Evolutionary conservation across 2,797 vertebrate genomes (phyloP).

Genomic region (Hypotaenidia philippensis): DNA sequence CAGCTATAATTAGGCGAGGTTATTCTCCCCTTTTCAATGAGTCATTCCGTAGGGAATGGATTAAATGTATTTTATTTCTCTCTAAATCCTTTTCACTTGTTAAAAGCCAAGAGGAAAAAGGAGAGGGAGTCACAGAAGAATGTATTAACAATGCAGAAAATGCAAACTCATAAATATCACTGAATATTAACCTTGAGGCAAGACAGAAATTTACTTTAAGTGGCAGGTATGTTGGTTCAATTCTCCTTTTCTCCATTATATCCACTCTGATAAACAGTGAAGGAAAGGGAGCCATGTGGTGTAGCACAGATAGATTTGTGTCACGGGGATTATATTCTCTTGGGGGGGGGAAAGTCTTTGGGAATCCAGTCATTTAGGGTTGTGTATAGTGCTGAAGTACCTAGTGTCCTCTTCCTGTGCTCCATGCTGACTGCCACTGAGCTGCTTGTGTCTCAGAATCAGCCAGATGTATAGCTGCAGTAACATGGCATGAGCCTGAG

Average conservation of each 20-base stretch:
- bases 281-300: not conserved
- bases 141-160: constrained; percentile 30
- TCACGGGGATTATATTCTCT: not conserved
- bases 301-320: not conserved
- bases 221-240: not conserved
- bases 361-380: not conserved
- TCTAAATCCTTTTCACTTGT: not conserved
- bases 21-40: constrained; percentile 42
- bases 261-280: not conserved
- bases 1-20: constrained; percentile 36
- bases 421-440: fast-evolving
- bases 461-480: not conserved
- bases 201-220: not conserved
- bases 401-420: not conserved
- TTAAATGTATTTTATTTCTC: not conserved
- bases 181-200: constrained; percentile 10
- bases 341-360: not conserved
- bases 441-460: not conserved
- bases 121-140: not conserved
- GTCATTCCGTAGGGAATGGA: constrained; percentile 31
- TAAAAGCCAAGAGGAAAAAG: not conserved
- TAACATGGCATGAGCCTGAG: not conserved
- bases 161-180: not conserved
- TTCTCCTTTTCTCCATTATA: not conserved
- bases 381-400: not conserved